A percentile compares a stretch with the other conserved stretches of the same genome.
phyloP scores from a whole-genome alignment of 2,113 vertebrate genomes.

The Leiothrix lutea region DNA sequence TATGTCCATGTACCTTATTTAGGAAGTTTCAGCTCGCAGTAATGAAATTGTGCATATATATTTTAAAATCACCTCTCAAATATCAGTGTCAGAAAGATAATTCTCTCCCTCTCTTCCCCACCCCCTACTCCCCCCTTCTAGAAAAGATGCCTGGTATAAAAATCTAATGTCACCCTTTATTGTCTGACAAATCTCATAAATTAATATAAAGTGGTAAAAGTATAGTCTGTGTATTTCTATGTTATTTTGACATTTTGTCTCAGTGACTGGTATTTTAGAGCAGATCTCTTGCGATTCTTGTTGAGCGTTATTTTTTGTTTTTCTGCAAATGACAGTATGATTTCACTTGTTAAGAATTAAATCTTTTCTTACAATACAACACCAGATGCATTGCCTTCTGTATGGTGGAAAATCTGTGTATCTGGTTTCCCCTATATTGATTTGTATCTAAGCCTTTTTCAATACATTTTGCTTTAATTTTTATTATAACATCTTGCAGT shows the following conservation, averaged over 20 bases:
- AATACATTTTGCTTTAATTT: not conserved
- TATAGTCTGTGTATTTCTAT: not conserved
- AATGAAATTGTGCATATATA: not conserved
- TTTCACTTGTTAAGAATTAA: not conserved
- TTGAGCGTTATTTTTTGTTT: not conserved
- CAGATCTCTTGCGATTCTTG: not conserved
- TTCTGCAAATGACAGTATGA: not conserved
- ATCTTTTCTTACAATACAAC: not conserved
- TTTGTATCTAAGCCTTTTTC: not conserved
- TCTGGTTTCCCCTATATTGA: not conserved
- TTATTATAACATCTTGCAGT: not conserved
- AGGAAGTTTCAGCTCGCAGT: not conserved
- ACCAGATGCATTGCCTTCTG: not conserved
- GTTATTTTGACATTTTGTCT: not conserved
- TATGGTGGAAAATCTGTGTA: not conserved
- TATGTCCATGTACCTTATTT: not conserved
- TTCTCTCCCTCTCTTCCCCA: not conserved
- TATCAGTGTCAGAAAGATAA: not conserved
- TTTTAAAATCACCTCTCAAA: not conserved
- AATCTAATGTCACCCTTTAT: not conserved
- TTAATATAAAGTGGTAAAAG: not conserved
- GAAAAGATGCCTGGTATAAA: not conserved
- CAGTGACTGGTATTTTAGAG: not conserved
- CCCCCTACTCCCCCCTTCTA: not conserved
- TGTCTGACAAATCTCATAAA: not conserved